Evolutionary conservation across 2,888 invertebrate species (phyloP), one percentile per base, ranked within the genome.

Genomic region (Ametastegia equiseti): DNA sequence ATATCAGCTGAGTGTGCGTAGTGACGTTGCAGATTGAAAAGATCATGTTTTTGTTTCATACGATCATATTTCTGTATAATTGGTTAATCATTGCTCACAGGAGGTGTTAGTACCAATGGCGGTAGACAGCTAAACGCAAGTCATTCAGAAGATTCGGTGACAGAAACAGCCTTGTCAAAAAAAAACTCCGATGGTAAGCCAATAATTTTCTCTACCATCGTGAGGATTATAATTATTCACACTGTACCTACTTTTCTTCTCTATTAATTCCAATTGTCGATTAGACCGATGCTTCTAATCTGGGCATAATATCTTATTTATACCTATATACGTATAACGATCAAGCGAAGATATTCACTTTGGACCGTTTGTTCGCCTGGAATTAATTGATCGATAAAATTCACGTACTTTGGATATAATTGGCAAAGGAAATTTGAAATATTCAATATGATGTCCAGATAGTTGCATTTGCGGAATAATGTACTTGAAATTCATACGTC

Each of bases 151-250:
- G 97, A 97, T 93, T 96, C 96, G 86, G 95, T 96, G 90, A 94
- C 95, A 87, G 96, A 96, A 92, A 96, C 95, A 89, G 95, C 95
- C 90, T 94, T 96, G 92, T 95, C 95, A 92, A 96, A 96, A 93
- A 95, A 95, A 94, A 96, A 95, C 93, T 96, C 96, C 88, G 96
- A 96, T 93, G 96, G 96, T 97, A 95, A 95, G 96, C 45, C 23
- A 27, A 42, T 47, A 15, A 71, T 45, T 63, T 77, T 67, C n/a
- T n/a, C 19, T 67, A 42, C 69, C 67, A 67, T 67, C 42, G 77
- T 60, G 79, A 71, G 54, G 73, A 69, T 67, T 39, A 67, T 67
- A 39, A 39, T n/a, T 67, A 36, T 67, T 39, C 39, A n/a, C 39
- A 39, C 11, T 67, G 39, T n/a, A n/a, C n/a, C n/a, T 54, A 9